Conservation (phyloP, 2,113 vertebrate species). For the Panthera uncia region DNA sequence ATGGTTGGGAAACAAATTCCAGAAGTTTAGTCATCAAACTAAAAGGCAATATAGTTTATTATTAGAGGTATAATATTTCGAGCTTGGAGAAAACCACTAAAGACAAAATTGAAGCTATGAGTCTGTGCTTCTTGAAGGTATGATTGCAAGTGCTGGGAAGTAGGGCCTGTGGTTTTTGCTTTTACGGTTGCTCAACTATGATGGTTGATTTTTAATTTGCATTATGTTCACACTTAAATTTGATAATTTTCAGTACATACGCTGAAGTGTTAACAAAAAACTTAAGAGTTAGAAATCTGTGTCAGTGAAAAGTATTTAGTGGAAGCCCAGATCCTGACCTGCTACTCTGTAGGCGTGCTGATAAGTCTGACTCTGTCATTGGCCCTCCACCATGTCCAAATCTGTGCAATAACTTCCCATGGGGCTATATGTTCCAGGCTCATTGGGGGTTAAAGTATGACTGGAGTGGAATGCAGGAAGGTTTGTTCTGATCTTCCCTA, state of each 20-base stretch:
- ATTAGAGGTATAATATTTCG: neutral
- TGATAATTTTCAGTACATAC: neutral
- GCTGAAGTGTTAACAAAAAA: neutral
- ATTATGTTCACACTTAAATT: neutral
- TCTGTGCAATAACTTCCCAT: neutral
- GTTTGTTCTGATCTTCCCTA: neutral
- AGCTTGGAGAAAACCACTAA: neutral
- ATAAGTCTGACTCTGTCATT: neutral
- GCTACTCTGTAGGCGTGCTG: constrained; percentile 48
- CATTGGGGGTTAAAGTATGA: neutral
- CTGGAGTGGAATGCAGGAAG: neutral
- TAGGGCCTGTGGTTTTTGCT: neutral
- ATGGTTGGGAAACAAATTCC: neutral
- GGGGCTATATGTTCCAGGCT: neutral
- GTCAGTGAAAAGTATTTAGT: neutral
- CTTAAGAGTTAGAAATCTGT: neutral
- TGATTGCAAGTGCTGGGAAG: neutral
- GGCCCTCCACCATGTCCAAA: neutral
- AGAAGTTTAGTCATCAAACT: neutral
- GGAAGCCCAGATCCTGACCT: constrained; percentile 68
- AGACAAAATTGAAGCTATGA: neutral
- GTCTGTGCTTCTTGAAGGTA: neutral
- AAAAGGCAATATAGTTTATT: neutral
- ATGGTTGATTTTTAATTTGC: neutral
- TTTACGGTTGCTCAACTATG: neutral